phyloP scores from a whole-genome alignment of 2,888 invertebrate species.

The Germaria angustata region DNA sequence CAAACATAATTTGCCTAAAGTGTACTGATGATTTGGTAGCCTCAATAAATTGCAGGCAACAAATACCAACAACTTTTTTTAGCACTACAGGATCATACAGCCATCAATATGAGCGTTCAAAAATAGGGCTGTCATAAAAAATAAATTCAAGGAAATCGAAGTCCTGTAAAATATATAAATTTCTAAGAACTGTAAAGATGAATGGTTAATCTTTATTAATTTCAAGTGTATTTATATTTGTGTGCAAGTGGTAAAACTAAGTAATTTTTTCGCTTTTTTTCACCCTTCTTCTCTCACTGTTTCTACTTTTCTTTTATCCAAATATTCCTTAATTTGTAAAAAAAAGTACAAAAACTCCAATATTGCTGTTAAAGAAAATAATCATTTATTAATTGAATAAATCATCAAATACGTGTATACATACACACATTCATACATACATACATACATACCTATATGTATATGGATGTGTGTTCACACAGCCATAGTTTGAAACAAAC shows the following conservation, averaged over 20 bases:
- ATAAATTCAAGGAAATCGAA: neutral
- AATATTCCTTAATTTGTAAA: conserved; percentile 28
- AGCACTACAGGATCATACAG: neutral
- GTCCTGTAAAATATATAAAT: neutral
- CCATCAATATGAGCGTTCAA: neutral
- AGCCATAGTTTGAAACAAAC: neutral
- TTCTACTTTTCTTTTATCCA: neutral
- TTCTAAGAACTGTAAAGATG: neutral
- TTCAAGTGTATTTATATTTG: too few relatives aligned
- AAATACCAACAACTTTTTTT: too few relatives aligned
- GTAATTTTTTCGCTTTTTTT: too few relatives aligned
- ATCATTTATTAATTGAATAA: conserved; percentile 27
- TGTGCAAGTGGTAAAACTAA: too few relatives aligned
- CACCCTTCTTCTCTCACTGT: neutral
- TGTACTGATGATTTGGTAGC: too few relatives aligned
- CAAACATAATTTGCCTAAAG: too few relatives aligned
- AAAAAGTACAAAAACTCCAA: neutral
- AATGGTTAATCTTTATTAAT: too few relatives aligned
- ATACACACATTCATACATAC: neutral
- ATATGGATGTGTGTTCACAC: too few relatives aligned
- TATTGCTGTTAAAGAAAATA: conserved; percentile 33
- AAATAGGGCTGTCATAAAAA: neutral
- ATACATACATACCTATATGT: too few relatives aligned
- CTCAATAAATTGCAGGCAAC: too few relatives aligned
- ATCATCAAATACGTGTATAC: too few relatives aligned